Base-by-base conservation (phyloP, 2,113 vertebrate genomes). In the Coracopsis vasa region DNA sequence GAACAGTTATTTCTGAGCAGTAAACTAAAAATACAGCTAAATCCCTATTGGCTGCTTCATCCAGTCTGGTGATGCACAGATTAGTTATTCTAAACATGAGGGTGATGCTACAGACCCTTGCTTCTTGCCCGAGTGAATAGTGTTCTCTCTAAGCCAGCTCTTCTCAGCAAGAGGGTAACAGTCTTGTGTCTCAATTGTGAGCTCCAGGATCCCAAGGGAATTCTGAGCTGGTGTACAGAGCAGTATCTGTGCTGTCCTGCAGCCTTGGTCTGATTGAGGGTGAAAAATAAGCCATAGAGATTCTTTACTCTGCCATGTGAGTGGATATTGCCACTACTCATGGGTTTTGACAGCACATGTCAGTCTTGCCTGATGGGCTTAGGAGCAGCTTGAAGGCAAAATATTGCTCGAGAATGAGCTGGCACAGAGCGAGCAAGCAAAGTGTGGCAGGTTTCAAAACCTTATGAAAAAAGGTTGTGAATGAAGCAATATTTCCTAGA, bases 1-100 rank as follows among this genome's bases (percentile, higher is more conserved):
- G 47, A 56, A 48, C 75, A 75, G 15, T 86, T 81, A 19, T 84
- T 93, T 84, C 51, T 94, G 20, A 79, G 33, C 23, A 81, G 28
- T 90, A 56, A 90, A 69, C 28, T 72, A 75, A 94, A 94, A 96
- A 88, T 88, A 88, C 90, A 84, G 31, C 47, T 79, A 37, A 81
- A 72, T 90, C 47, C 28, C 31, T 44, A 3, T 33, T 80, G 77
- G 24, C 41, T 44, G 14, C 62, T 92, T 94, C 48, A 48, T 67
- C 51, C 45, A 47, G 14, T 65, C 67, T 7, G 2, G 31, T 64
- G 47, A 75, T 71, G 16, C 35, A 82, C 29, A 15, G 7, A 2
- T 23, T 62, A 50, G 42, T 91, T 90, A 35, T 15, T 84, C 33
- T 80, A 66, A 92, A 56, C 18, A n/a, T 2, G 1, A 25, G 33